Conservation (phyloP, 2,888 invertebrate species). For the Oscheius myriophilus region DNA sequence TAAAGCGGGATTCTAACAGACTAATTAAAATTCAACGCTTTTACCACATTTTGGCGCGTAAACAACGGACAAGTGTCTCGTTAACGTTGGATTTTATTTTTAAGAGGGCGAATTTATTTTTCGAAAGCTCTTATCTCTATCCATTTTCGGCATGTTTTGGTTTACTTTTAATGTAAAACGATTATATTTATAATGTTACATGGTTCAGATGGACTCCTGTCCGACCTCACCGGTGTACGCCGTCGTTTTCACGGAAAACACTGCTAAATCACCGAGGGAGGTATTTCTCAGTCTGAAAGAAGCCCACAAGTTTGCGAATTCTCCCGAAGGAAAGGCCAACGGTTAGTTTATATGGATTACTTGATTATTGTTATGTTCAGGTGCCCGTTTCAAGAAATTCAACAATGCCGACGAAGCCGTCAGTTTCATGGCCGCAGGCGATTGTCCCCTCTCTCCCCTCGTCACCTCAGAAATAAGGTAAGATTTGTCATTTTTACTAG, state of each 20-base stretch:
- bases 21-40: too few relatives aligned
- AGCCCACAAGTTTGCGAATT: constrained; percentile 52
- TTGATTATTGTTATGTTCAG: constrained; percentile 16
- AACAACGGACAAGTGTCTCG: too few relatives aligned
- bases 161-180: too few relatives aligned
- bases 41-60: too few relatives aligned
- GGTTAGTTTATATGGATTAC: constrained; percentile 27
- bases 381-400: constrained; percentile 52
- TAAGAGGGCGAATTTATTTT: too few relatives aligned
- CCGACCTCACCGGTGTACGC: constrained; percentile 41
- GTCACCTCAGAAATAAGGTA: constrained; percentile 1
- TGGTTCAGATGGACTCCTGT: background rate
- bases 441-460: constrained; percentile 12
- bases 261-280: constrained; percentile 42
- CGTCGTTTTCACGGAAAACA: constrained; percentile 36
- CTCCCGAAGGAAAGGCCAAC: constrained; percentile 47
- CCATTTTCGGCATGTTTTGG: too few relatives aligned
- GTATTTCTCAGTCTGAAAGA: constrained; percentile 46
- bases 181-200: too few relatives aligned
- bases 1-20: too few relatives aligned
- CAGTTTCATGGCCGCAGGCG: constrained; percentile 37
- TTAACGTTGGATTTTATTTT: too few relatives aligned
- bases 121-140: too few relatives aligned
- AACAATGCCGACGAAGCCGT: constrained; percentile 39
- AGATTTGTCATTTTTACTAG: background rate